Conservation (phyloP, 2,113 vertebrate species). For the Formicarius rufipectus region DNA sequence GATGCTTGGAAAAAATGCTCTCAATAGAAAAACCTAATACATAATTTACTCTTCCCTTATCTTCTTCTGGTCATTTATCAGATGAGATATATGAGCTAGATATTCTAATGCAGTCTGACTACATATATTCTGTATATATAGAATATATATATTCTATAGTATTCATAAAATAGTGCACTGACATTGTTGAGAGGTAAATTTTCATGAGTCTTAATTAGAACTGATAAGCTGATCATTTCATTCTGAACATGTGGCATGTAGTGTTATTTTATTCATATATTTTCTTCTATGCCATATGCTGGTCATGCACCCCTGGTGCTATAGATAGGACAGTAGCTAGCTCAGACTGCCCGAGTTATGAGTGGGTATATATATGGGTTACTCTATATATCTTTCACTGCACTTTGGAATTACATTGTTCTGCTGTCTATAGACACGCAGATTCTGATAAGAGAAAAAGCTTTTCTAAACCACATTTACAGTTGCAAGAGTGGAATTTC, state of each 20-base stretch:
- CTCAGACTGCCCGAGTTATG: background rate
- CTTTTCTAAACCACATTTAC: slow-evolving; percentile 30
- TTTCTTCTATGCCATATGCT: background rate
- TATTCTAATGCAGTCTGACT: background rate
- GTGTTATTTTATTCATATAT: background rate
- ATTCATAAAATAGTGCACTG: background rate
- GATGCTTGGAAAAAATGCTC: background rate
- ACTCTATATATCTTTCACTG: background rate
- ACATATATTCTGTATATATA: background rate
- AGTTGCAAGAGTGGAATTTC: background rate
- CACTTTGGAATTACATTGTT: slow-evolving; percentile 19
- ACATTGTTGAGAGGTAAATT: background rate
- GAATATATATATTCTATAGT: background rate
- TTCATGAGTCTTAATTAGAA: background rate
- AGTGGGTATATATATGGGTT: background rate
- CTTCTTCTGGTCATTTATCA: background rate
- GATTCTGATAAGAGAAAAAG: background rate
- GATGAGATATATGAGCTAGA: background rate
- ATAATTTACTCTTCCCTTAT: background rate
- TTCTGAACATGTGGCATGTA: background rate
- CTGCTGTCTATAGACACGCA: background rate
- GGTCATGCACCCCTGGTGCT: background rate
- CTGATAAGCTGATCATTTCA: background rate
- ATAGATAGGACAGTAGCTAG: background rate
- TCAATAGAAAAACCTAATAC: background rate